A percentile compares a stretch with the other conserved stretches of the same genome.
These are phyloP conservation scores for Epistrophe eligans DNA, from an alignment of 2,888 invertebrate species.

Conservation along the genomic window DNA sequence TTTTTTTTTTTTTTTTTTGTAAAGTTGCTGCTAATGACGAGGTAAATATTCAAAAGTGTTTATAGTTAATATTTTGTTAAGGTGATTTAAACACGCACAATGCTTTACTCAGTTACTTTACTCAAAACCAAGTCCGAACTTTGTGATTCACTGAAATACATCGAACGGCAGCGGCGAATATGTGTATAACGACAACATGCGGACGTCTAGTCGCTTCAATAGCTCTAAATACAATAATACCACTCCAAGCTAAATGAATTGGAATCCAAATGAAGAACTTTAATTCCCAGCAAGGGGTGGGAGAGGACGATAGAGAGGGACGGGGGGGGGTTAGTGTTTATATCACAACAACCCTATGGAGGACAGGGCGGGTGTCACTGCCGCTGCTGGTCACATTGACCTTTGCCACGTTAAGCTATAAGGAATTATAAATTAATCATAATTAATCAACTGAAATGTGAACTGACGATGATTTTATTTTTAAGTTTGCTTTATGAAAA, in stretches of 20 bases:
- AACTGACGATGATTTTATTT: not conserved
- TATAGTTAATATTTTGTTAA: slow-evolving; percentile 57
- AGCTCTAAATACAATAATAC: slow-evolving; percentile 66
- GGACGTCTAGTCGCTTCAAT: slow-evolving; percentile 65
- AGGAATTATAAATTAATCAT: slow-evolving; percentile 44
- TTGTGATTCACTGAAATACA: slow-evolving; percentile 35
- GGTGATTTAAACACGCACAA: slow-evolving; percentile 52
- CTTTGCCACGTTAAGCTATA: slow-evolving; percentile 47
- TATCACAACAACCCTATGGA: slow-evolving; percentile 33
- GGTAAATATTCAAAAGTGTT: slow-evolving; percentile 54
- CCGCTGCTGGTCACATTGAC: not conserved
- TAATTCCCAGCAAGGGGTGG: not conserved
- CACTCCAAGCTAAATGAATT: slow-evolving; percentile 13
- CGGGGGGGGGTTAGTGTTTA: too few species aligned
- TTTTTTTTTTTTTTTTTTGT: not conserved
- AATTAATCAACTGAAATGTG: slow-evolving; percentile 32
- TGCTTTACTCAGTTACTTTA: slow-evolving; percentile 23
- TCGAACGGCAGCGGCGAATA: slow-evolving; percentile 2
- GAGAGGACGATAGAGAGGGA: slow-evolving; percentile 6
- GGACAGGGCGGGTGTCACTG: slow-evolving; percentile 26
- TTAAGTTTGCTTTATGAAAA: not conserved
- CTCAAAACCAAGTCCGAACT: slow-evolving; percentile 2
- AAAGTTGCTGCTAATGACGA: slow-evolving; percentile 21
- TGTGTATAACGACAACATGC: not conserved
- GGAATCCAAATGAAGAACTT: slow-evolving; percentile 40